Evolutionary conservation across 2,113 vertebrate genomes (phyloP).

Genomic region (Bubo bubo): DNA sequence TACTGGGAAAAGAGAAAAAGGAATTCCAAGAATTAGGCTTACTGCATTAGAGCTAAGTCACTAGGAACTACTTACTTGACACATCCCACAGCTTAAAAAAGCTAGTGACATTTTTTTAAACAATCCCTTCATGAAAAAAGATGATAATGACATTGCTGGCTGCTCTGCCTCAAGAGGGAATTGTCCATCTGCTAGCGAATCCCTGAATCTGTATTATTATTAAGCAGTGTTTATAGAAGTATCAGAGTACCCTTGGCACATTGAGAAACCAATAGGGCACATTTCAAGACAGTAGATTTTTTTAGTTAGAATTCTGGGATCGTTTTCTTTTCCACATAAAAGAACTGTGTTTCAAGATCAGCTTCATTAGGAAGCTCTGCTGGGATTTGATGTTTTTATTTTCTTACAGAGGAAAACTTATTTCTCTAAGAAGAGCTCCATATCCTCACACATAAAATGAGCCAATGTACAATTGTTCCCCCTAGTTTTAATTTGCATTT

Average conservation of each 20-base stretch:
- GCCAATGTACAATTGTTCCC: not conserved
- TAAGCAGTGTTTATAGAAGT: not conserved
- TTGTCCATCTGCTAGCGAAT: not conserved
- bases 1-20: not conserved
- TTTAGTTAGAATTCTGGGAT: constrained; percentile 7
- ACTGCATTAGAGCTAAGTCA: not conserved
- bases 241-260: not conserved
- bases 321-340: constrained; percentile 4
- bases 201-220: not conserved
- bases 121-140: not conserved
- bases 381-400: constrained; percentile 26
- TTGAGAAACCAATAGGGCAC: not conserved
- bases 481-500: constrained; percentile 49
- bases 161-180: not conserved
- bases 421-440: not conserved
- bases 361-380: constrained; percentile 20
- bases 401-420: constrained; percentile 11
- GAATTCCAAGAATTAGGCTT: not conserved
- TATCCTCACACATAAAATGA: constrained; percentile 2
- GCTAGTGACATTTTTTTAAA: not conserved
- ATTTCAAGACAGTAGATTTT: not conserved
- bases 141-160: not conserved
- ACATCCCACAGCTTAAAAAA: not conserved
- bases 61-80: not conserved
- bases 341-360: constrained; percentile 13